These are phyloP conservation scores for Drosophila buzzatii DNA, from an alignment of 2,888 invertebrate species.

Conservation along the genomic window DNA sequence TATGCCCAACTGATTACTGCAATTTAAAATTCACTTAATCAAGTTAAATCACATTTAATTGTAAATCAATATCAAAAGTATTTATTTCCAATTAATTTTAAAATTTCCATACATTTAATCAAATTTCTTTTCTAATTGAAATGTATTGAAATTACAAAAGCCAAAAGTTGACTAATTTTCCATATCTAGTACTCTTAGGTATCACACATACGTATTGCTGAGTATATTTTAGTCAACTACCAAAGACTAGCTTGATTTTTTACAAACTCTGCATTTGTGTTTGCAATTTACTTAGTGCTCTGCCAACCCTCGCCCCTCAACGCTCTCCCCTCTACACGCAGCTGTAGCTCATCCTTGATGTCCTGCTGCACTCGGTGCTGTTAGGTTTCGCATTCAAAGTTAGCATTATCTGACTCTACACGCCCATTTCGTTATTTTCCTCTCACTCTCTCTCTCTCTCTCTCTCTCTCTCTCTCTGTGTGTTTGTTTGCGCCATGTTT, in stretches of 20 bases:
- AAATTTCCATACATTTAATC: too few species aligned
- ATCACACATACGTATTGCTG: background rate
- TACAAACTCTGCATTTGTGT: slow-evolving; percentile 49
- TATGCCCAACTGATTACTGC: too few species aligned
- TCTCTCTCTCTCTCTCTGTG: slow-evolving; percentile 2
- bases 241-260: slow-evolving; percentile 24
- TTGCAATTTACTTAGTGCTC: slow-evolving; percentile 56
- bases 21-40: too few species aligned
- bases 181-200: background rate
- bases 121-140: background rate
- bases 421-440: slow-evolving; percentile 15
- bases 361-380: slow-evolving; percentile 25
- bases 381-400: slow-evolving; percentile 55
- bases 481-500: slow-evolving; percentile 55
- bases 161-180: background rate
- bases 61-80: too few species aligned
- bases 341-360: slow-evolving; percentile 14
- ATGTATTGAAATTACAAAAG: background rate
- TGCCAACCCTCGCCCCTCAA: background rate
- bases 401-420: slow-evolving; percentile 53
- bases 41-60: too few species aligned
- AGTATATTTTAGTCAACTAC: slow-evolving; percentile 5
- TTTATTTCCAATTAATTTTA: too few species aligned
- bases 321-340: background rate
- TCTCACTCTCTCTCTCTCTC: slow-evolving; percentile 9